Conservation (phyloP, 2,797 vertebrate species). For the Pagetopsis macropterus region DNA sequence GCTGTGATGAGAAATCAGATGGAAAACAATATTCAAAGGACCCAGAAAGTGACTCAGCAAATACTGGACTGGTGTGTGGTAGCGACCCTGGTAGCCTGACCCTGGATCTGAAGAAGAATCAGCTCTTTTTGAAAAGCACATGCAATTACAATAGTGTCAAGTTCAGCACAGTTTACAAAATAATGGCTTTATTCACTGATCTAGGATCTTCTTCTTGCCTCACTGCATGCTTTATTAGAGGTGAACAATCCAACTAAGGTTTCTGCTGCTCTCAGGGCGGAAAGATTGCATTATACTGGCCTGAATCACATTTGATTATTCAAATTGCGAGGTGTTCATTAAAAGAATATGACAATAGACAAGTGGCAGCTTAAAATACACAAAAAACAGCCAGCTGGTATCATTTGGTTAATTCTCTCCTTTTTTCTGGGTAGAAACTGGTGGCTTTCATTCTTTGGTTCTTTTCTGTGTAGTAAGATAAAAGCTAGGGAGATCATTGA, state of each 20-base stretch:
- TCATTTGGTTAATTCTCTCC: conserved; percentile 31
- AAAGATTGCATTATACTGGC: neutral
- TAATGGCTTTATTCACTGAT: conserved; percentile 66
- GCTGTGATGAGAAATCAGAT: conserved; percentile 33
- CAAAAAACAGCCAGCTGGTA: conserved; percentile 24
- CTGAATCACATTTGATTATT: conserved; percentile 42
- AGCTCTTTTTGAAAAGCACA: conserved; percentile 42
- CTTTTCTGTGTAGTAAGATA: conserved; percentile 18
- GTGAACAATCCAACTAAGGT: neutral
- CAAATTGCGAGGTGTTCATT: conserved; percentile 9
- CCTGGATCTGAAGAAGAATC: conserved; percentile 25
- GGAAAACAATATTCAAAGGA: conserved; percentile 40
- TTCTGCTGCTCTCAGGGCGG: conserved; percentile 15
- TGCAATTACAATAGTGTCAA: conserved; percentile 61
- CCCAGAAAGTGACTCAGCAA: conserved; percentile 46
- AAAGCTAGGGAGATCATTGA: conserved; percentile 30
- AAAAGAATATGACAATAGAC: conserved; percentile 21
- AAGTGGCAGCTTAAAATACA: conserved; percentile 14
- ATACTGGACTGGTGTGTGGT: conserved; percentile 64
- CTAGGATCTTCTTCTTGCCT: conserved; percentile 8
- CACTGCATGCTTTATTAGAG: conserved; percentile 13
- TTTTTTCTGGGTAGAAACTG: conserved; percentile 36
- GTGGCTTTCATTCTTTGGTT: conserved; percentile 49
- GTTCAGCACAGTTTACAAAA: conserved; percentile 66
- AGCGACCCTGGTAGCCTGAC: conserved; percentile 38